A percentile compares a stretch with the other conserved stretches of the same genome.
Conservation (phyloP, 2,797 vertebrate genomes). For the Cyclura pinguis region DNA sequence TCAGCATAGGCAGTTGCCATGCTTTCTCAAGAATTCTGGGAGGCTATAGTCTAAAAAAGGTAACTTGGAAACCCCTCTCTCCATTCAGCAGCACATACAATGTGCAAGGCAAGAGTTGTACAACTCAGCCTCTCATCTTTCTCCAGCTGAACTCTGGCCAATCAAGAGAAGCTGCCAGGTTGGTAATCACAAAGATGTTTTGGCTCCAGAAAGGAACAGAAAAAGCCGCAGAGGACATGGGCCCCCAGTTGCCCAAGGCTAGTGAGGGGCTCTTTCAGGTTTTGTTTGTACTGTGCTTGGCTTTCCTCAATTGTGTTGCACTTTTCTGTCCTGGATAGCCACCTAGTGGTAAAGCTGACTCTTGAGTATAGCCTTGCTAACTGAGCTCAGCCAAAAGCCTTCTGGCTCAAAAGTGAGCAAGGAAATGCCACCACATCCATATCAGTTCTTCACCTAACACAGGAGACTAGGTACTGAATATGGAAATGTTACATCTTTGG, state of each 20-base stretch:
- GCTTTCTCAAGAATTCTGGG: too few relatives aligned
- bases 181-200: fast-evolving
- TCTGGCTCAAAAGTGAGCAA: neutral
- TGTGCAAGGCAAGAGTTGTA: neutral
- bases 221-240: neutral
- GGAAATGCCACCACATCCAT: neutral
- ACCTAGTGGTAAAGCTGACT: conserved; percentile 14
- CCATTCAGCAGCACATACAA: neutral
- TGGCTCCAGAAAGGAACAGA: neutral
- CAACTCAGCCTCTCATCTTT: neutral
- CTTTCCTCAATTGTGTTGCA: neutral
- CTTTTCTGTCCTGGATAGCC: conserved; percentile 16
- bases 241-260: fast-evolving
- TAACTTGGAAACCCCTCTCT: neutral
- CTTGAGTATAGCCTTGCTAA: neutral
- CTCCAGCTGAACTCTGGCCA: neutral
- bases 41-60: too few relatives aligned
- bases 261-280: neutral
- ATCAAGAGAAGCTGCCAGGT: neutral
- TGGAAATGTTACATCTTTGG: neutral
- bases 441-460: neutral
- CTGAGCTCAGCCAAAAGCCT: neutral
- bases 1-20: too few relatives aligned
- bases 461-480: neutral
- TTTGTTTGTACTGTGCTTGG: neutral